Evolutionary conservation across 2,797 vertebrate species (phyloP).

Genomic region (Clarias fuscus): DNA sequence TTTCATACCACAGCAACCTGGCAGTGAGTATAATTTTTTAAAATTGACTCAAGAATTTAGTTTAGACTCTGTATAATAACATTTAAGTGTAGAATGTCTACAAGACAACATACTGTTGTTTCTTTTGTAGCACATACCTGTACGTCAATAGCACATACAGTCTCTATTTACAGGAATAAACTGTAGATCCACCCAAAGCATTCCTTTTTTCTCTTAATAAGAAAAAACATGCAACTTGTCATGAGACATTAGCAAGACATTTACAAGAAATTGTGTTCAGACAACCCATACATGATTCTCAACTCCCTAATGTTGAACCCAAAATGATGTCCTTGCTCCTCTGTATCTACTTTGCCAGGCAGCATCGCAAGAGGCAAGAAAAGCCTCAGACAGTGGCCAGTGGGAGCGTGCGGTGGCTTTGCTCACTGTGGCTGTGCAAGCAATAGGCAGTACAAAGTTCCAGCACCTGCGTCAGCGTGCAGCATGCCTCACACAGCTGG

Average conservation of each 20-base stretch:
- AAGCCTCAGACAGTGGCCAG: constrained; percentile 62
- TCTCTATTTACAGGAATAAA: too few relatives aligned
- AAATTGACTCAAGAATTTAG: not conserved
- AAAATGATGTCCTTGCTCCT: not conserved
- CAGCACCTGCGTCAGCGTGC: constrained; percentile 80
- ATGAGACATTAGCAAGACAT: not conserved
- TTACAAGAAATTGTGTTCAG: too few relatives aligned
- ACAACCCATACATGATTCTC: too few relatives aligned
- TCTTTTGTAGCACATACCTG: not conserved
- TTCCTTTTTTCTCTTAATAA: not conserved
- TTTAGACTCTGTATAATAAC: not conserved
- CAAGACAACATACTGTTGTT: not conserved
- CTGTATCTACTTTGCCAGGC: constrained; percentile 66
- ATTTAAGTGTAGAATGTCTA: not conserved
- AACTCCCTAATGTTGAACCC: too few relatives aligned
- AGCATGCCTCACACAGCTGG: constrained; percentile 76
- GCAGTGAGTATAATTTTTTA: not conserved
- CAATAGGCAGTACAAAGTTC: constrained; percentile 62
- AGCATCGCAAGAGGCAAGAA: constrained; percentile 80
- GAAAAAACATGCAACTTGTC: not conserved
- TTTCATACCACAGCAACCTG: not conserved
- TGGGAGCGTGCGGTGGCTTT: constrained; percentile 77
- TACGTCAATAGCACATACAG: too few relatives aligned
- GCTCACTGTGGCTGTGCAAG: constrained; percentile 79
- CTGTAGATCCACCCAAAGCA: too few relatives aligned